Base-by-base conservation (phyloP, 2,888 invertebrate genomes). In the Morinoia aosen region DNA sequence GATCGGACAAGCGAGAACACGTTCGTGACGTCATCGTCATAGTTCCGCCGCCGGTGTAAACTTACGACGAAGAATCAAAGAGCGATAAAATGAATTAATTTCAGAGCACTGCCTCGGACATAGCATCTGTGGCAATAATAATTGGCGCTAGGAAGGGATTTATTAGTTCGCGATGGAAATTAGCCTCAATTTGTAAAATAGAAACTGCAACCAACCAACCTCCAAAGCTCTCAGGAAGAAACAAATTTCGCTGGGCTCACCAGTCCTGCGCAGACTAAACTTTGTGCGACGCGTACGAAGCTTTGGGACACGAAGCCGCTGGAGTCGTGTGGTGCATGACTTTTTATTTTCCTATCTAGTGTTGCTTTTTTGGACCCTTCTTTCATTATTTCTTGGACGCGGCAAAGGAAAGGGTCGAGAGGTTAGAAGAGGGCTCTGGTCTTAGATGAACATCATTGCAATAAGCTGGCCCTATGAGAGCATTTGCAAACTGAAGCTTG, bases 271-370 rank as follows among this genome's bases (percentile, higher is more conserved):
- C 90, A 90, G 40, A 58, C 93, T 57, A 57, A 48, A 33, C 56
- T 57, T 93, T 93, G 57, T 93, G 93, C 57, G 93, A 93, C 56
- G 14, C 57, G 56, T 57, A 93, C 93, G 93, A 57, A 57, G n/a
- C 11, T 57, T 57, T 93, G 33, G 25, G 93, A 93, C 58, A 93
- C 57, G 56, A n/a, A 12, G 57, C 57, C 12, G 57, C 93, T 57
- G 48, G 93, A 56, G 93, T 93, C 93, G 93, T 93, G 93, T 93
- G 93, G 93, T 93, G 93, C 93, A 93, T 93, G 93, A 93, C 57
- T 93, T 93, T 93, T 93, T 93, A 93, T 93, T 93, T 93, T 93
- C 93, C 93, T 93, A 93, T 93, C 93, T 93, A 93, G 93, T n/a
- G 93, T 33, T 33, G n/a, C 93, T 93, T 93, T 93, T 93, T 93